These are phyloP conservation scores for Lasaia peninsularis DNA, from an alignment of 1,140 invertebrate species.

Conservation along the genomic window DNA sequence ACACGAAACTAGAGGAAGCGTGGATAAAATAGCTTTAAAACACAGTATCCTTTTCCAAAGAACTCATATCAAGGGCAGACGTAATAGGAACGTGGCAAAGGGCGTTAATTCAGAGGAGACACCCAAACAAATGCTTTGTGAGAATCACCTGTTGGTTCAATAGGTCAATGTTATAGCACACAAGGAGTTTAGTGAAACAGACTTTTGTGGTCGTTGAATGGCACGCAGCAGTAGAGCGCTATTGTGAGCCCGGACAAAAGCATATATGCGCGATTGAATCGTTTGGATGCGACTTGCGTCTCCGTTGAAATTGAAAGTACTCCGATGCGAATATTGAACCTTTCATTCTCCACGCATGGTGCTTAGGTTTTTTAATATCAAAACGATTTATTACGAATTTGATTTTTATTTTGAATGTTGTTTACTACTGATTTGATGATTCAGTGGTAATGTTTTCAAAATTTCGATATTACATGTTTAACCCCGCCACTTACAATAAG, in stretches of 20 bases:
- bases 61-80: slow-evolving; percentile 14
- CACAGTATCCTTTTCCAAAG: neutral
- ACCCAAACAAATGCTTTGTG: slow-evolving; percentile 69
- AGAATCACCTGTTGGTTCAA: slow-evolving; percentile 65
- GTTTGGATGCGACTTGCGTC: slow-evolving; percentile 48
- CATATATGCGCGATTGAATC: slow-evolving; percentile 65
- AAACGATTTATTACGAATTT: no score
- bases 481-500: no score
- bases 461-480: no score
- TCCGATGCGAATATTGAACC: slow-evolving; percentile 6
- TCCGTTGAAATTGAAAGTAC: slow-evolving; percentile 58
- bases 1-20: no score
- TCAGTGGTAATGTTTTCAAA: no score
- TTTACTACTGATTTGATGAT: no score
- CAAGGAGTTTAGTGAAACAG: slow-evolving; percentile 67
- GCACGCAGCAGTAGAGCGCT: slow-evolving; percentile 45
- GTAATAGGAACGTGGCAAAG: slow-evolving; percentile 27
- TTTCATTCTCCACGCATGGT: neutral
- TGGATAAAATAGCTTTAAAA: neutral
- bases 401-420: no score
- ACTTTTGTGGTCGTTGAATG: slow-evolving; percentile 65
- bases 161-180: slow-evolving; percentile 68
- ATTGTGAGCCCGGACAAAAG: slow-evolving; percentile 62
- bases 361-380: no score
- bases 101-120: slow-evolving; percentile 60